Conservation (phyloP, 2,113 vertebrate species). For the Haemorhous mexicanus region DNA sequence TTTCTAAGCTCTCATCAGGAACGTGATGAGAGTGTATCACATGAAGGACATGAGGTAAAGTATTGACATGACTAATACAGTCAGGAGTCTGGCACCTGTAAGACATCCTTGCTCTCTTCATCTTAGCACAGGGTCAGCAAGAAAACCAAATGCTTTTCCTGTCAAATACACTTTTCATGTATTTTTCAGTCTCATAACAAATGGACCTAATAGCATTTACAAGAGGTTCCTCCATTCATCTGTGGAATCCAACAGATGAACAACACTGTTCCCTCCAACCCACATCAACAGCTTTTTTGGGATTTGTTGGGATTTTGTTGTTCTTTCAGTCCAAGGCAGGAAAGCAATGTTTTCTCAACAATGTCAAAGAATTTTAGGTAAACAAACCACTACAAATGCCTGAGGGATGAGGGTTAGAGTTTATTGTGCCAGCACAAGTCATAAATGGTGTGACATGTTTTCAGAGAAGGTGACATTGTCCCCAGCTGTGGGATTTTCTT, state of each 20-base stretch:
- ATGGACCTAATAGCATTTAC: neutral
- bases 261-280: neutral
- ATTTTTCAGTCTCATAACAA: neutral
- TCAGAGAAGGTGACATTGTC: neutral
- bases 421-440: neutral
- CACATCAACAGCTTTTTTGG: neutral
- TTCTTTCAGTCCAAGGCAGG: neutral
- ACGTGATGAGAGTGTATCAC: too few species aligned
- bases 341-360: neutral
- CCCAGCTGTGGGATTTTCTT: neutral
- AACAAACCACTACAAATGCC: neutral
- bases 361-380: conserved; percentile 1
- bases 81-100: neutral
- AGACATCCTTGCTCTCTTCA: neutral
- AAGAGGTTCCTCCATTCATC: neutral
- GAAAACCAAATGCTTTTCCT: neutral
- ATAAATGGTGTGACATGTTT: neutral
- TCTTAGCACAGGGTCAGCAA: neutral
- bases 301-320: neutral
- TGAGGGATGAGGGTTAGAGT: neutral
- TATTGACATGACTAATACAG: neutral
- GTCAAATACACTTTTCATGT: neutral
- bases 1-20: neutral
- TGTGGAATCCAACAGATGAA: neutral
- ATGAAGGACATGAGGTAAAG: neutral